These are phyloP conservation scores for Melolontha melolontha DNA, from an alignment of 2,888 invertebrate genomes.

Conservation along the genomic window DNA sequence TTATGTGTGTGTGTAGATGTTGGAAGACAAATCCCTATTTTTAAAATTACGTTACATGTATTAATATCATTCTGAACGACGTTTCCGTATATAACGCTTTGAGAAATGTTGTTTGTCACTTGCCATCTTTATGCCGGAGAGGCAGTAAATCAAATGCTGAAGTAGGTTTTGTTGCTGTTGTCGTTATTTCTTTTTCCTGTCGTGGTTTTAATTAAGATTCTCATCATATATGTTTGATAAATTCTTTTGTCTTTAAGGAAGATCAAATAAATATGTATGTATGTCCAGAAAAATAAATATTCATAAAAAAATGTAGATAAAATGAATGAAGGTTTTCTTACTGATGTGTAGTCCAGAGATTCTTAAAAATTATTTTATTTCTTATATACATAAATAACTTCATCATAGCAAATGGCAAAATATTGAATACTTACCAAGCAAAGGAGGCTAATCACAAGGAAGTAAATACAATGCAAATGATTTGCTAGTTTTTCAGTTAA, in stretches of 20 bases:
- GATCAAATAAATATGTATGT: too few species aligned
- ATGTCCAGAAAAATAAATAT: too few species aligned
- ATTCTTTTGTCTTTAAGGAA: slow-evolving; percentile 4
- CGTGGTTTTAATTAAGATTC: slow-evolving; percentile 31
- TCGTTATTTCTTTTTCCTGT: slow-evolving; percentile 24
- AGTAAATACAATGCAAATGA: too few species aligned
- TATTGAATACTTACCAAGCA: too few species aligned
- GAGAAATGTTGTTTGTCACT: slow-evolving; percentile 34
- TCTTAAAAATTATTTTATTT: too few species aligned
- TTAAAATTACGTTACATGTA: slow-evolving; percentile 37
- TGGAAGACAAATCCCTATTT: slow-evolving; percentile 41
- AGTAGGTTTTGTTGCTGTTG: slow-evolving; percentile 25
- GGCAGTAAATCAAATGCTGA: slow-evolving; percentile 30
- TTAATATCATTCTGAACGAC: slow-evolving; percentile 39
- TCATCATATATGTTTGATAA: slow-evolving; percentile 22
- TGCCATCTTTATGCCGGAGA: slow-evolving; percentile 30
- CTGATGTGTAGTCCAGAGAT: too few species aligned
- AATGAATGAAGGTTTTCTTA: too few species aligned
- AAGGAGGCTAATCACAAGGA: too few species aligned
- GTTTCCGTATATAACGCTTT: slow-evolving; percentile 40
- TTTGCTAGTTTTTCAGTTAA: too few species aligned
- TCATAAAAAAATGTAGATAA: too few species aligned
- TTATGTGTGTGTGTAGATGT: slow-evolving; percentile 2
- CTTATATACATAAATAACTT: too few species aligned
- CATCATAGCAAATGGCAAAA: too few species aligned